These are phyloP conservation scores for Charina bottae DNA, from an alignment of 2,113 vertebrate genomes.

Conservation along the genomic window DNA sequence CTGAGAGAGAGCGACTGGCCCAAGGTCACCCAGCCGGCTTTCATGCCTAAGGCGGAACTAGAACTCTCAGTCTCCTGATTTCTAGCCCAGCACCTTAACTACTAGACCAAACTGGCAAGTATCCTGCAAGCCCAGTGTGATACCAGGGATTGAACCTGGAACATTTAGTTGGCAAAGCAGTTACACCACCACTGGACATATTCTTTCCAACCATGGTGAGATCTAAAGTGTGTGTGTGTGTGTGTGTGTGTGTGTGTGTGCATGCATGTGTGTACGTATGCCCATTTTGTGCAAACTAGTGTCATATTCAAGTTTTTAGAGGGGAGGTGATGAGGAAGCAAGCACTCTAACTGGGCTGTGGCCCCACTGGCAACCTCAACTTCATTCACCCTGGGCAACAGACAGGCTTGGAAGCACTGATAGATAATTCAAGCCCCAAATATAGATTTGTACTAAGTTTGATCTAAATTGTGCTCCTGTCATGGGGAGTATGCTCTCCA, in stretches of 20 bases:
- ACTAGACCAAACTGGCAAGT: no score
- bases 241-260: no score
- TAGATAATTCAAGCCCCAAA: background rate
- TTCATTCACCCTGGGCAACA: background rate
- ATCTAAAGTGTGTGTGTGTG: background rate
- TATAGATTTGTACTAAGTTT: background rate
- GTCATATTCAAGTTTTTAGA: background rate
- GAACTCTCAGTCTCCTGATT: no score
- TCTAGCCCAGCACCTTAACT: no score
- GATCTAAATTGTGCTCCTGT: background rate
- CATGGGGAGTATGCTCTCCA: no score
- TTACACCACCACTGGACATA: background rate
- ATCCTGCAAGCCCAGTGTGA: background rate
- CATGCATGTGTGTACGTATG: no score
- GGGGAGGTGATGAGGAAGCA: background rate
- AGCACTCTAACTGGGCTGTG: no score
- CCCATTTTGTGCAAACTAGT: background rate
- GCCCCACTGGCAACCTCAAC: background rate
- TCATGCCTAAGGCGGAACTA: no score
- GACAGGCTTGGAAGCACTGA: background rate
- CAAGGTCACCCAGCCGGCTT: no score
- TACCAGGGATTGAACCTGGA: background rate
- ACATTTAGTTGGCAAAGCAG: background rate
- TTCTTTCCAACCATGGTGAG: background rate
- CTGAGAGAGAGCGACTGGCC: no score